A percentile compares a stretch with the other conserved stretches of the same genome.
Conservation (phyloP, 2,797 vertebrate genomes). For the Acomys russatus region DNA sequence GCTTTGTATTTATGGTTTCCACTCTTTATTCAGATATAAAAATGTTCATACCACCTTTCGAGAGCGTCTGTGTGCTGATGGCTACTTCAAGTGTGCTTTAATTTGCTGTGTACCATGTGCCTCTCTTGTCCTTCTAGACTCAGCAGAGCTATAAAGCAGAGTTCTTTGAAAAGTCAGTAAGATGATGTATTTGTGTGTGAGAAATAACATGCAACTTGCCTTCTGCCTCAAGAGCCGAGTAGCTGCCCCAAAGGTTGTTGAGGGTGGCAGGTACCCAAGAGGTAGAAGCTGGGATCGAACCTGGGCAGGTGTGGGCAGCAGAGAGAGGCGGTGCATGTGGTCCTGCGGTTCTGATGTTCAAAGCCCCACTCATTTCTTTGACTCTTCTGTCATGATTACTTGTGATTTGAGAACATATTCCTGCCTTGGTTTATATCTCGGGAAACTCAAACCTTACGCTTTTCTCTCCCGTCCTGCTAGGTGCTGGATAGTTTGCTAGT, state of each 20-base stretch:
- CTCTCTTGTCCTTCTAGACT: not conserved
- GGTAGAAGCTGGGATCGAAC: not conserved
- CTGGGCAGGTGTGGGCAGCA: not conserved
- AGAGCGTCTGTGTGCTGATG: not conserved
- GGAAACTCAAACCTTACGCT: conserved; percentile 81
- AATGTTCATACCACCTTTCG: not conserved
- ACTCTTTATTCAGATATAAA: not conserved
- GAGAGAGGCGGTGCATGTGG: not conserved
- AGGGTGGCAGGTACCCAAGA: not conserved
- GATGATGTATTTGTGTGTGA: not conserved
- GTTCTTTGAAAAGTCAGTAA: conserved; percentile 39
- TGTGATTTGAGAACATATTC: conserved; percentile 57
- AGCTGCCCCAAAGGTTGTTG: not conserved
- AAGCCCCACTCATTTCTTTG: not conserved
- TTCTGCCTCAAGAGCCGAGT: not conserved
- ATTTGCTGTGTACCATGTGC: conserved; percentile 3
- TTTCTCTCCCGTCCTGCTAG: conserved; percentile 88
- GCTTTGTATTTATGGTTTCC: not conserved
- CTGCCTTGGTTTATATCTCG: conserved; percentile 57
- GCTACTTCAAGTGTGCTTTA: not conserved
- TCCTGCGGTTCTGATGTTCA: not conserved
- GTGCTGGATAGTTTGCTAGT: conserved; percentile 98
- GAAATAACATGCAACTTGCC: not conserved
- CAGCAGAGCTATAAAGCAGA: not conserved
- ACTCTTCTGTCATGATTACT: conserved; percentile 47